These are phyloP conservation scores for Euproctis similis DNA, from an alignment of 2,888 invertebrate species.

Conservation along the genomic window DNA sequence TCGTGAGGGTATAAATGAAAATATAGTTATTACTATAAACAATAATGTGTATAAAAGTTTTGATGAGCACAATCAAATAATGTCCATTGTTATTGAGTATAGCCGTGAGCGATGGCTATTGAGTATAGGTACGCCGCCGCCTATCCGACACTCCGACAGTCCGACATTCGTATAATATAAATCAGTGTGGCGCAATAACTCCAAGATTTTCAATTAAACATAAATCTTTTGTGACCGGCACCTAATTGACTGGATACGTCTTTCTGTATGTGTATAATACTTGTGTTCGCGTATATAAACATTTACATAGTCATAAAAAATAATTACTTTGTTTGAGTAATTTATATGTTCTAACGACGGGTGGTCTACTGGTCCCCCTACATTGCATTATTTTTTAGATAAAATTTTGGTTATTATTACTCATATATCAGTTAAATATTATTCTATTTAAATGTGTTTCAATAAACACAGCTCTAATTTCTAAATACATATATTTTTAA, in stretches of 20 bases:
- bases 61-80: conserved; percentile 45
- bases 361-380: conserved; percentile 13
- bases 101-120: conserved; percentile 46
- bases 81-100: conserved; percentile 43
- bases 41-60: too few relatives aligned
- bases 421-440: too few relatives aligned
- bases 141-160: too few relatives aligned
- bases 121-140: too few relatives aligned
- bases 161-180: conserved; percentile 43
- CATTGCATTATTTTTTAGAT: neutral
- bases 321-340: conserved; percentile 2
- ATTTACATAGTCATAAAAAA: conserved; percentile 14
- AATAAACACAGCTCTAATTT: too few relatives aligned
- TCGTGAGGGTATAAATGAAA: too few relatives aligned
- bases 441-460: too few relatives aligned
- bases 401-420: too few relatives aligned
- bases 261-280: conserved; percentile 27
- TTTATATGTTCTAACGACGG: conserved; percentile 4
- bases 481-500: too few relatives aligned
- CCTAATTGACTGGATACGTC: conserved; percentile 57
- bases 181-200: conserved; percentile 64
- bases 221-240: conserved; percentile 59
- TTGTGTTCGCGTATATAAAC: conserved; percentile 15
- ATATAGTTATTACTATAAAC: too few relatives aligned
- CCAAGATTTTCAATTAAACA: conserved; percentile 70